Evolutionary conservation across 2,113 vertebrate species (phyloP), one percentile per base, ranked within the genome.

Genomic region (Sclerurus mexicanus): DNA sequence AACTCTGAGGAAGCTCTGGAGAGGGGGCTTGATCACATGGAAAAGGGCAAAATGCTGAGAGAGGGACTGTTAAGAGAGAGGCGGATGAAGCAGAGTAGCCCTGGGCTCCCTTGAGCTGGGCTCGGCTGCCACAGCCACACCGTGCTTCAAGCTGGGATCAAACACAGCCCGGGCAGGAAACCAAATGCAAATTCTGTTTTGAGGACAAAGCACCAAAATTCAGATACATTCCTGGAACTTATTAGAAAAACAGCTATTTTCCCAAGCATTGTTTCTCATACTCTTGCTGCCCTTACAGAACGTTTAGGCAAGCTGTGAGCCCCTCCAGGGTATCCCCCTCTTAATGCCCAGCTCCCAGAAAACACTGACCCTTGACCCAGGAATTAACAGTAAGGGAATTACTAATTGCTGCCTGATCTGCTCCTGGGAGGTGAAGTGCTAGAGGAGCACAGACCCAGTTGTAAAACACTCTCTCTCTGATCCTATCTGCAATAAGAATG

Each of bases 31-130:
- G 72, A 89, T 67, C 69, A 42, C 67, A 73, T 0, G 0, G 64
- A 67, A 74, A 85, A 93, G 59, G 77, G 59, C 46, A 87, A 91
- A 91, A 88, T 25, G 47, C 35, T 77, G 87, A 20, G 56, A 63
- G 50, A 69, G 37, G 53, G 58, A 73, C 19, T 56, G 3, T 67
- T 58, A 62, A 90, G 75, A 46, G 39, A 31, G 69, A 60, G 73
- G 33, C 52, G 46, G 67, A 4, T 42, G 47, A 71, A 73, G 67
- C 27, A 64, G 39, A 25, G 0, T 62, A 68, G 77, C 67, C 76
- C 27, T 2, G 31, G 76, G 76, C 76, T 83, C n/a, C 33, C 59
- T 35, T 9, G 60, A 62, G 53, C 72, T 3, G 22, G 37, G 58
- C 58, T 46, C 1, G 0, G 52, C 85, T 71, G 50, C 73, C 23